Base-by-base conservation (phyloP, 1,140 invertebrate genomes). In the Caerostris extrusa region DNA sequence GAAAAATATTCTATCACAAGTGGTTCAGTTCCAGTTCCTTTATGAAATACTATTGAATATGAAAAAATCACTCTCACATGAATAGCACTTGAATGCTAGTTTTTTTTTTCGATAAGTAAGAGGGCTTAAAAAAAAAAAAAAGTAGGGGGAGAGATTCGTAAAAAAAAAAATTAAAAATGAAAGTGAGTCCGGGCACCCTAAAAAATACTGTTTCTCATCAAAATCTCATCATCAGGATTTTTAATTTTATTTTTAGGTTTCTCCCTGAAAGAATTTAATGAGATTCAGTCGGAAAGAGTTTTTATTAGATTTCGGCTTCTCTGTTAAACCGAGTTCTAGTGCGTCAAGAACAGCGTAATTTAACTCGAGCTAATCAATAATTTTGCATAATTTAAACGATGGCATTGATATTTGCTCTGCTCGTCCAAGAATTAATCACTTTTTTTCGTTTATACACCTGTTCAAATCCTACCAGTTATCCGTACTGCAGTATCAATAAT, bases 201-300 rank as follows among this genome's bases (percentile, higher is more conserved):
- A 64, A 64, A 61, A 64, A 17, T 17, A 64, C 4, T 5, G 53
- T 12, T 77, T 77, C 71, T 77, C 71, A 77, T 77, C 71, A 77
- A 77, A 77, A 50, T 50, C 71, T 77, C 71, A 77, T 77, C 71
- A 77, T 50, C 34, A 50, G 71, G 8, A 77, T 77, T 77, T 50
- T 12, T 34, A 34, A 34, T 34, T 50, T 77, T 77, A 50, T 53
- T 77, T 77, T 50, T 50, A 53, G 34, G 8, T 77, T 77, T 77
- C 14, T 10, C 12, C 4, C 3, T 8, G 71, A 77, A 77, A 50
- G 71, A 53, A 4, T 34, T 77, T 77, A 77, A 77, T 77, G 71
- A 77, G 34, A 77, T 50, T 77, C 53, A 77, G 19, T 50, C 71
- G 50, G 71, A 77, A 77, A 77, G 71, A 77, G 34, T 77, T 77